These are phyloP conservation scores for Leptinotarsa undecemlineata DNA, from an alignment of 1,140 invertebrate species.

Conservation along the genomic window DNA sequence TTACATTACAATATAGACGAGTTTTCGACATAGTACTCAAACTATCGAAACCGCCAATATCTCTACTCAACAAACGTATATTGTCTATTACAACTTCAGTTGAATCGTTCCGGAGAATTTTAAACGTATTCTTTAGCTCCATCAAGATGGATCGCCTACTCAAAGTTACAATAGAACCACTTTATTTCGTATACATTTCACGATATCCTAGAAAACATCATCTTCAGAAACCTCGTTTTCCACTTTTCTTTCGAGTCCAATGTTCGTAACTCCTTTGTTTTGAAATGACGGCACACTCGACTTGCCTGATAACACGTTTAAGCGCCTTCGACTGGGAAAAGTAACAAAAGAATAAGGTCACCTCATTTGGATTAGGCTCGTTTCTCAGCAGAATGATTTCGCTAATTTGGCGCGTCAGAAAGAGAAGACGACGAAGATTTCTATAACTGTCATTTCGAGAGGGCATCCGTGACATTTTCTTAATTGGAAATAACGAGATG, in stretches of 20 bases:
- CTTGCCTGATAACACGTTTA: neutral
- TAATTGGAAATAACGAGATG: too few species aligned
- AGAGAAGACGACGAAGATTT: neutral
- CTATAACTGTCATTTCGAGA: neutral
- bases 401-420: neutral
- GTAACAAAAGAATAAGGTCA: constrained; percentile 4
- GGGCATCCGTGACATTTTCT: too few species aligned
- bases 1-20: too few species aligned
- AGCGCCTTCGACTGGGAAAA: neutral
- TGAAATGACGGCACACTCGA: neutral
- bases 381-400: neutral
- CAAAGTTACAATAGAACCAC: neutral
- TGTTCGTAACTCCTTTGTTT: constrained; percentile 3
- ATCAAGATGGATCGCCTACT: too few species aligned
- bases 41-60: too few species aligned
- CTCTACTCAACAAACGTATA: too few species aligned
- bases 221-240: constrained; percentile 5
- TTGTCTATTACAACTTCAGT: too few species aligned
- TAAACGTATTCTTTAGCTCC: too few species aligned
- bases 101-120: too few species aligned
- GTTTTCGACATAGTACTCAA: too few species aligned
- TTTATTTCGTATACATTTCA: neutral
- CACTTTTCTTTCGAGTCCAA: neutral
- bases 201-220: neutral
- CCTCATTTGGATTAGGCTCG: constrained; percentile 7